Evolutionary conservation across 23 tunicate genomes (phyloP).

Genomic region (Oikopleura dioica): DNA sequence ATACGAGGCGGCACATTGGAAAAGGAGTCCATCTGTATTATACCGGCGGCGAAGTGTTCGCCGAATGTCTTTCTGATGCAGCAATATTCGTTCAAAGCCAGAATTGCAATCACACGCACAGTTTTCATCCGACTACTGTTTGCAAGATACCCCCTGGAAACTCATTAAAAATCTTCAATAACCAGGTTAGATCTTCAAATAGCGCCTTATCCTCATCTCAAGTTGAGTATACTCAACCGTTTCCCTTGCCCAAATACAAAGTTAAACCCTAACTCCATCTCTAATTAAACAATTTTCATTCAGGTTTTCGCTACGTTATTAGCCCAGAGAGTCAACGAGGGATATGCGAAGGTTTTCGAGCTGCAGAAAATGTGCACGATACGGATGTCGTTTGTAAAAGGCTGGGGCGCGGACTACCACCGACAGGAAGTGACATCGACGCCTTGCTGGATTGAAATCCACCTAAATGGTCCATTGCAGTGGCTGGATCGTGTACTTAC

Average conservation of each 20-base stretch:
- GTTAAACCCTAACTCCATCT: neutral
- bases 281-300: conserved; percentile 13
- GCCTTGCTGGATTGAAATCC: conserved; percentile 98
- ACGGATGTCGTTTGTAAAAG: conserved; percentile 94
- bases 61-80: conserved; percentile 84
- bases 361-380: conserved; percentile 85
- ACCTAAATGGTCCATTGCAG: conserved; percentile 83
- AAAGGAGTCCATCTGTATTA: conserved; percentile 84
- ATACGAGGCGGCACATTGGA: conserved; percentile 82
- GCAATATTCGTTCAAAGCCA: conserved; percentile 86
- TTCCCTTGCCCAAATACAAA: too few relatives aligned
- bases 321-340: conserved; percentile 84
- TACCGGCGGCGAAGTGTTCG: conserved; percentile 93
- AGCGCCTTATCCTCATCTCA: neutral
- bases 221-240: too few relatives aligned
- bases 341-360: conserved; percentile 72
- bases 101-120: conserved; percentile 63
- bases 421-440: conserved; percentile 88
- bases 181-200: conserved; percentile 37
- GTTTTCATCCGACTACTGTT: conserved; percentile 88
- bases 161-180: conserved; percentile 65
- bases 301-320: conserved; percentile 88
- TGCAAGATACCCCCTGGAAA: conserved; percentile 89
- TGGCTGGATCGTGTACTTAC: conserved; percentile 81
- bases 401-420: conserved; percentile 96